Base-by-base conservation (phyloP, 2,797 vertebrate species). In the Gallinago nigripennis region DNA sequence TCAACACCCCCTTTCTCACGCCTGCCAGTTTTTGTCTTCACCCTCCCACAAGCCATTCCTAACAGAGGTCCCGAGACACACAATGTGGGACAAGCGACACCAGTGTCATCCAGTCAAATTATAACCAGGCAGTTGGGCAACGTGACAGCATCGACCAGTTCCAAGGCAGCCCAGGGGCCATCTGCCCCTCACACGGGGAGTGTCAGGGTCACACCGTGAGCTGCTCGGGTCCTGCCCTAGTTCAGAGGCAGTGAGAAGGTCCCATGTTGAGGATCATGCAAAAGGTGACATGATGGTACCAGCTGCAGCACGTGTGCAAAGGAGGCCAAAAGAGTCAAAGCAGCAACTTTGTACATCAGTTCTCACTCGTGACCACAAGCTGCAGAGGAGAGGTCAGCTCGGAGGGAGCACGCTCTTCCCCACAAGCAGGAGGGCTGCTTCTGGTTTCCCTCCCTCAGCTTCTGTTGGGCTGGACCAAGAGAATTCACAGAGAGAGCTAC, bases 261-360 rank as follows among this genome's bases (percentile, higher is more conserved):
- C 65, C 70, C 31, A 11, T 8, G 35, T 65, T 27, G 92, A 92
- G 94, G 81, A 92, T 92, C 95, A 95, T 97, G 95, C 82, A 94
- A 56, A 94, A 65, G 64, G 82, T 93, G 57, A 82, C 45, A 21
- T 7, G 50, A 91, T 71, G 86, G 86, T 84, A 87, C 53, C 8
- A 17, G 85, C 81, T 53, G 56, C 81, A 97, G 95, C 30, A 73
- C 2, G 27, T 94, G 95, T 96, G 92, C 95, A 95, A 57, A 86
- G 88, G 77, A 94, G 91, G 93, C 89, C 83, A 82, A 82, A 87
- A 95, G 14, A n/a, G 64, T 64, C 54, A 43, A 63, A 45, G 63
- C 84, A 78, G 43, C 31, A 54, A 46, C 61, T 91, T 35, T 11
- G 50, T 70, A 21, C 51, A 48, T 39, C 12, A 11, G 35, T 82